Evolutionary conservation across 2,888 invertebrate species (phyloP).

Genomic region (Lampropteryx suffumata): DNA sequence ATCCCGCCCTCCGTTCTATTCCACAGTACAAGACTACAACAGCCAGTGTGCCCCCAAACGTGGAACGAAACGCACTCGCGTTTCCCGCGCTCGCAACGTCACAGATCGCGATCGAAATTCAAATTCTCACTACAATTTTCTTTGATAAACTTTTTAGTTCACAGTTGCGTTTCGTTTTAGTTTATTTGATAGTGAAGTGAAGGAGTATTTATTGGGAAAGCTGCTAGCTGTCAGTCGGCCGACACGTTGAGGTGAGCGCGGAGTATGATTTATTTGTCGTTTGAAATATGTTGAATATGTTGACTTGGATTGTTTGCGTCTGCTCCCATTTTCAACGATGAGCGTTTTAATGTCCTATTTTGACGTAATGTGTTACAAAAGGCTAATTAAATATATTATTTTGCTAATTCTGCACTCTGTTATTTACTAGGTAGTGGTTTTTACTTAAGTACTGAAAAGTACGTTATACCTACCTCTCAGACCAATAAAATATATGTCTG

Average conservation of each 20-base stretch:
- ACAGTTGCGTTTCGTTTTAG: constrained; percentile 29
- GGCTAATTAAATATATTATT: too few relatives aligned
- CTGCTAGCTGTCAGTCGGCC: constrained; percentile 66
- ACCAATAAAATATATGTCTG: too few relatives aligned
- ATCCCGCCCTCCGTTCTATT: constrained; percentile 61
- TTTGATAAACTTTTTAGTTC: constrained; percentile 26
- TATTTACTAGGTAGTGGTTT: too few relatives aligned
- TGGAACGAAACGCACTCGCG: constrained; percentile 43
- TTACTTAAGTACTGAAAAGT: too few relatives aligned
- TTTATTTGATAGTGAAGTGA: constrained; percentile 52
- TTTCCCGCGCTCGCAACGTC: constrained; percentile 39
- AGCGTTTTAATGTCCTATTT: too few relatives aligned
- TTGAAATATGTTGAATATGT: constrained; percentile 3
- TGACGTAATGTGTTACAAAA: too few relatives aligned
- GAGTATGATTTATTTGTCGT: constrained; percentile 31
- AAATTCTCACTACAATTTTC: constrained; percentile 33
- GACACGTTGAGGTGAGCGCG: constrained; percentile 66
- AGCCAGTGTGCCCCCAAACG: constrained; percentile 47
- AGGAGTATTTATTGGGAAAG: constrained; percentile 40
- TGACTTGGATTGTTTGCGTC: constrained; percentile 26
- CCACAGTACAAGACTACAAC: neutral
- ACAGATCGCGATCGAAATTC: constrained; percentile 47
- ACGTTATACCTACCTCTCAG: too few relatives aligned
- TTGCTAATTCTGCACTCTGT: too few relatives aligned
- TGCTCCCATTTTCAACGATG: neutral